Evolutionary conservation across 2,888 invertebrate genomes (phyloP).

Genomic region (Subacronicta megacephala): DNA sequence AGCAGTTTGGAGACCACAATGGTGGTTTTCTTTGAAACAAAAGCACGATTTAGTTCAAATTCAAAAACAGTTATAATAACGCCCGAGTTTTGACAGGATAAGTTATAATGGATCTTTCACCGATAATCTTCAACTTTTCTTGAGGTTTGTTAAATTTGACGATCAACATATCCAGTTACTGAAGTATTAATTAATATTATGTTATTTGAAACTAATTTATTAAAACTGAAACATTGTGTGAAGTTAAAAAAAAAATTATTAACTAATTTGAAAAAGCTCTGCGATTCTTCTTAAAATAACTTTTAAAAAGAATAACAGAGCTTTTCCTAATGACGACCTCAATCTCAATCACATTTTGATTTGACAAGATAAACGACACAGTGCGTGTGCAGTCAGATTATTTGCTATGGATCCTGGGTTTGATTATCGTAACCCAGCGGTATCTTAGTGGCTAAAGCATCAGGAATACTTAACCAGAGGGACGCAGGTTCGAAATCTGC

Average conservation of each 20-base stretch:
- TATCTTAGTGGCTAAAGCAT: no score
- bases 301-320: not conserved
- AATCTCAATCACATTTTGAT: no score
- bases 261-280: not conserved
- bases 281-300: no score
- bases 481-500: no score
- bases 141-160: not conserved
- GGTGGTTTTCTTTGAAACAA: not conserved
- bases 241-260: not conserved
- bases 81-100: no score
- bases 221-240: not conserved
- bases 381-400: no score
- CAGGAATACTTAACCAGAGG: no score
- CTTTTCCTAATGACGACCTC: no score
- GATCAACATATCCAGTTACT: not conserved
- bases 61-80: not conserved
- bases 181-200: not conserved
- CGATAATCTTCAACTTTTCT: not conserved
- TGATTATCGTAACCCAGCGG: no score
- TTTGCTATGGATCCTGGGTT: no score
- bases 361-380: no score
- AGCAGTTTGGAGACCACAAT: slow-evolving; percentile 1
- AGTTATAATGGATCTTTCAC: no score
- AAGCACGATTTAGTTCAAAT: not conserved
- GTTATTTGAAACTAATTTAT: slow-evolving; percentile 5